Conservation (phyloP, 2,888 invertebrate species). For the Apomyelois bistriatella region DNA sequence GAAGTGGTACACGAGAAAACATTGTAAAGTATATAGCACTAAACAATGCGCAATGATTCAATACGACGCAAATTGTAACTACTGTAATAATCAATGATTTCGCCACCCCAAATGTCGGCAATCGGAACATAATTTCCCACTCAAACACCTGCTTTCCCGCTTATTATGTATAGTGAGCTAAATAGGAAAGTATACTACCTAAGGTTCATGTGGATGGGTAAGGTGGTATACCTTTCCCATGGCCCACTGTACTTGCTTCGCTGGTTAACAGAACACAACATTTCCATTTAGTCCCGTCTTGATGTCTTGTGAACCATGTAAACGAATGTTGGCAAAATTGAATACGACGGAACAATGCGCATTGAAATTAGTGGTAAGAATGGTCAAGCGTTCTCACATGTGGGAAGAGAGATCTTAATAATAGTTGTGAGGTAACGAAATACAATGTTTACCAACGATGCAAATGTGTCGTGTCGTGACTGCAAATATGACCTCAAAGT, state of each 20-base stretch:
- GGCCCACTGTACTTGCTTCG: not conserved
- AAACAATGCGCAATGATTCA: not conserved
- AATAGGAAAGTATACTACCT: no score
- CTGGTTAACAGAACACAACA: conserved; percentile 11
- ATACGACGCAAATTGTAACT: not conserved
- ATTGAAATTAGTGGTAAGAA: conserved; percentile 30
- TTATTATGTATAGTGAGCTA: not conserved
- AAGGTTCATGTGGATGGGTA: no score
- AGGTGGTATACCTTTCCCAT: no score
- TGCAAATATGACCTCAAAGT: conserved; percentile 6
- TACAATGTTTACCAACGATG: conserved; percentile 57
- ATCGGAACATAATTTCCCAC: conserved; percentile 14
- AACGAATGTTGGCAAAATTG: conserved; percentile 8
- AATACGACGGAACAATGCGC: conserved; percentile 17
- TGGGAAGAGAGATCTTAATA: conserved; percentile 46
- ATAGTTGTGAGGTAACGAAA: conserved; percentile 62
- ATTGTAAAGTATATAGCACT: no score
- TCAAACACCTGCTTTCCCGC: conserved; percentile 11
- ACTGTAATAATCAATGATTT: conserved; percentile 4
- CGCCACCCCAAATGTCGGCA: conserved; percentile 7
- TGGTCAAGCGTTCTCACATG: conserved; percentile 35
- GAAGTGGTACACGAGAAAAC: no score
- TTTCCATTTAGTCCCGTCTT: conserved; percentile 11
- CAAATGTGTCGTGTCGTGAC: conserved; percentile 55
- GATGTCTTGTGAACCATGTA: conserved; percentile 7